phyloP scores from a whole-genome alignment of 2,888 invertebrate genomes.

The Cynaeus angustus region DNA sequence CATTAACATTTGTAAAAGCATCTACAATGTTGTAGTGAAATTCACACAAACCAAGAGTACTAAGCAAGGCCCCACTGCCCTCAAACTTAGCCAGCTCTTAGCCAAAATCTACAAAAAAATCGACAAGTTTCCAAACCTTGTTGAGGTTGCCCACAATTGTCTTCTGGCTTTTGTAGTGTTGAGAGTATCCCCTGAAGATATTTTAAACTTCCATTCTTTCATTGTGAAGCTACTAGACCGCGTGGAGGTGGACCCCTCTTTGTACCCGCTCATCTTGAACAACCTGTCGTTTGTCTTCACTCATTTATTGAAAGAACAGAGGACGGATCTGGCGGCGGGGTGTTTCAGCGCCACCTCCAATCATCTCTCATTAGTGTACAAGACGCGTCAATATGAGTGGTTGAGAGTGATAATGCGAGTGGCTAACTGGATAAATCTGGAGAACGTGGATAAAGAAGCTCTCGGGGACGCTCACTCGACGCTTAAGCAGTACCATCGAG shows the following conservation, averaged over 20 bases:
- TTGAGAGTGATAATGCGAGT: constrained; percentile 12
- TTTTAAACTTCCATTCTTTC: neutral
- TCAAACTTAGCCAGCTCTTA: neutral
- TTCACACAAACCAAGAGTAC: neutral
- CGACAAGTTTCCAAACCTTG: neutral
- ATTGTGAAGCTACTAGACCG: neutral
- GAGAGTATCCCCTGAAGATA: neutral
- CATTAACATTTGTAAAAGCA: constrained; percentile 8
- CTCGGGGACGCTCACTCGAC: neutral
- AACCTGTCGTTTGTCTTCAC: constrained; percentile 12
- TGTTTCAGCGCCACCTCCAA: neutral
- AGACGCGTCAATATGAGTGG: neutral
- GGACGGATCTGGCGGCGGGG: neutral
- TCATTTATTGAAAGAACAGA: constrained; percentile 18
- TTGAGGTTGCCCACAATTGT: constrained; percentile 7
- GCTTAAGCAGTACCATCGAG: constrained; percentile 16
- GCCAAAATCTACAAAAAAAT: neutral
- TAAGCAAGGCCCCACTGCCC: neutral
- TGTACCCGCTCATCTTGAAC: constrained; percentile 1
- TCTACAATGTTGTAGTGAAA: constrained; percentile 20
- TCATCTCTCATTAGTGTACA: neutral
- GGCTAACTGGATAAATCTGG: constrained; percentile 1
- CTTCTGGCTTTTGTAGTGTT: neutral
- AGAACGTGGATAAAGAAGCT: neutral
- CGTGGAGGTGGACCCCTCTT: too few species aligned